Percentiles rank a stretch among this genome's conserved stretches.
These are phyloP conservation scores for Holothuria glaberrima DNA, from an alignment of 35 echinoderm and acorn worm genomes.

Conservation along the genomic window DNA sequence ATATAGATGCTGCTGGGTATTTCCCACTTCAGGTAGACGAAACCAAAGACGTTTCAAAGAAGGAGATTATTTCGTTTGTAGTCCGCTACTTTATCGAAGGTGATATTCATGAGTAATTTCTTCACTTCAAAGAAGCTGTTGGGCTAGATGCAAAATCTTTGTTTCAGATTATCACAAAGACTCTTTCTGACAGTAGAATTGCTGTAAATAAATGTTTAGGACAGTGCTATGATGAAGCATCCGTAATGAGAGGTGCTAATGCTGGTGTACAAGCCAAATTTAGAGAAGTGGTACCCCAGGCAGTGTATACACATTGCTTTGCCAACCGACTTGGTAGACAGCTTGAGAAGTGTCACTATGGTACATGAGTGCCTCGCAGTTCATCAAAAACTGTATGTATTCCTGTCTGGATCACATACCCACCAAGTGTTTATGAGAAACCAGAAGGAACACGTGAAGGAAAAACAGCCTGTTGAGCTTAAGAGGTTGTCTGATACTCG, in stretches of 20 bases:
- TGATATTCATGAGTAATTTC: no score
- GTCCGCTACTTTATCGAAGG: no score
- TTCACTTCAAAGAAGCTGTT: no score
- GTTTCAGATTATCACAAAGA: no score
- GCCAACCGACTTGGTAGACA: conserved; percentile 56
- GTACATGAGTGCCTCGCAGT: conserved; percentile 13
- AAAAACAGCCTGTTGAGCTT: background rate
- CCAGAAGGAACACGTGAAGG: conserved; percentile 6
- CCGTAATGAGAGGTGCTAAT: conserved; percentile 22
- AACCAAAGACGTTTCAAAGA: no score
- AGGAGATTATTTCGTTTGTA: no score
- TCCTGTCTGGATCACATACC: background rate
- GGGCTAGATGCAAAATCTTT: no score
- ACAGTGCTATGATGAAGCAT: conserved; percentile 38
- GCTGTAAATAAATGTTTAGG: conserved; percentile 5
- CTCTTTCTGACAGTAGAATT: no score
- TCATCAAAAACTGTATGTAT: conserved; percentile 41
- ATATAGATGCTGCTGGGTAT: no score
- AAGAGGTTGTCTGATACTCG: conserved; percentile 27
- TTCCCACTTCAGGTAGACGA: no score
- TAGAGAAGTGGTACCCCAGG: conserved; percentile 34
- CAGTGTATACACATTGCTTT: conserved; percentile 59
- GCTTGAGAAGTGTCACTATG: conserved; percentile 16
- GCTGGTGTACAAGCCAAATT: conserved; percentile 57
- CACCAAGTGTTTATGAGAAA: conserved; percentile 5